phyloP scores from a whole-genome alignment of 2,888 invertebrate species.

The Iselma pallidipennis region DNA sequence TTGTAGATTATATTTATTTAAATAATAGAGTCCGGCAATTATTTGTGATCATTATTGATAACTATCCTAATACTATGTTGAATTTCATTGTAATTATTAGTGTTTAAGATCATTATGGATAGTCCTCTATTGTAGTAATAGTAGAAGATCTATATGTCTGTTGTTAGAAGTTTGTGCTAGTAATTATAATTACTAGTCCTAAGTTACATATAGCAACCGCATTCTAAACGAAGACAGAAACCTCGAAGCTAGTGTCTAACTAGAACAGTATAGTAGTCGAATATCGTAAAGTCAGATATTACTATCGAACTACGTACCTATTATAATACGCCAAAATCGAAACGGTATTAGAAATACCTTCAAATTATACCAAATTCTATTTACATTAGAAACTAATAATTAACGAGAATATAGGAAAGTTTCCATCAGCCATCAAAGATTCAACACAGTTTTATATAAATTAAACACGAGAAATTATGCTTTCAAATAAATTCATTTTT shows the following conservation, averaged over 20 bases:
- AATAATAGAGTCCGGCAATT: no score
- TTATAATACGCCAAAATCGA: constrained; percentile 24
- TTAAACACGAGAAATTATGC: no score
- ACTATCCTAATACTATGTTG: no score
- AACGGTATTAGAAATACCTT: constrained; percentile 17
- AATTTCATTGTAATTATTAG: neutral
- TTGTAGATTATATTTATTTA: no score
- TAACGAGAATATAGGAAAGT: no score
- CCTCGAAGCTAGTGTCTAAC: constrained; percentile 14
- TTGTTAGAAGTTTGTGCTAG: constrained; percentile 37
- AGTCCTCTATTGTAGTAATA: neutral
- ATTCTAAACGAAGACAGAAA: constrained; percentile 18
- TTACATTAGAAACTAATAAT: neutral
- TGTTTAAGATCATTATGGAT: neutral
- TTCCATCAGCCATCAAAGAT: no score
- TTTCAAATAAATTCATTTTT: no score
- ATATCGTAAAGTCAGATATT: constrained; percentile 43
- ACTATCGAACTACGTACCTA: constrained; percentile 36
- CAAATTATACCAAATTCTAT: neutral
- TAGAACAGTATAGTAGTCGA: constrained; percentile 34
- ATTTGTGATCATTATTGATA: no score
- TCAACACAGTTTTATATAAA: no score
- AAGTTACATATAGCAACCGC: constrained; percentile 37
- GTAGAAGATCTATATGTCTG: neutral
- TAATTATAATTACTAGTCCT: constrained; percentile 47